Conservation (phyloP, 1,140 invertebrate genomes). For the Capitella teleta region DNA sequence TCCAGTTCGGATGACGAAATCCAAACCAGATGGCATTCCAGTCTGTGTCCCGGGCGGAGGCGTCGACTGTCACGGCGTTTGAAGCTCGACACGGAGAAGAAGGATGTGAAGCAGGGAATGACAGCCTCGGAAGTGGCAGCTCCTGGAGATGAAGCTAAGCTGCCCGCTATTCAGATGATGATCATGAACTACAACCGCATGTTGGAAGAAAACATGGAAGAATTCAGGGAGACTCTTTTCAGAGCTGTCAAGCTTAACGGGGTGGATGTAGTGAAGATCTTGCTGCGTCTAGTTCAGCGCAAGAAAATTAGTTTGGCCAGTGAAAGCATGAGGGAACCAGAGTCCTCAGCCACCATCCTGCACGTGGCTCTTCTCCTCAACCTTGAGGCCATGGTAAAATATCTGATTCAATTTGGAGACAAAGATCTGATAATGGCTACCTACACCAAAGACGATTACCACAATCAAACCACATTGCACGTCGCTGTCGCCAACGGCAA, state of each 20-base stretch:
- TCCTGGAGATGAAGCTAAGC: background rate
- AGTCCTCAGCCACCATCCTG: slow-evolving; percentile 10
- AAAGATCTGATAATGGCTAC: slow-evolving; percentile 9
- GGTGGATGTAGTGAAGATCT: slow-evolving; percentile 4
- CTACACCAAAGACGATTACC: slow-evolving; percentile 7
- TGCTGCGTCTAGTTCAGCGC: slow-evolving; percentile 3
- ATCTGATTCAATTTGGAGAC: slow-evolving; percentile 4
- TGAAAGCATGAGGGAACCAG: slow-evolving; percentile 4
- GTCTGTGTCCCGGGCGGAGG: background rate
- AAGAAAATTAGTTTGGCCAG: background rate
- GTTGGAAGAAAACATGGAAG: slow-evolving; percentile 5
- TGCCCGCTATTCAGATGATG: background rate
- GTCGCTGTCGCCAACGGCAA: slow-evolving; percentile 11
- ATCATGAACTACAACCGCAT: slow-evolving; percentile 10
- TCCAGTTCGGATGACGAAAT: background rate
- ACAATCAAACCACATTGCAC: slow-evolving; percentile 10
- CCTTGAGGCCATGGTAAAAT: slow-evolving; percentile 4
- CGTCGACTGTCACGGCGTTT: too few relatives aligned
- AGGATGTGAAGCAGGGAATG: slow-evolving; percentile 4
- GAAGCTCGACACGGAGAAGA: background rate
- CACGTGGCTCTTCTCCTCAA: slow-evolving; percentile 11
- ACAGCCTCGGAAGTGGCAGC: background rate
- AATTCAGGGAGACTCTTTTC: slow-evolving; percentile 11
- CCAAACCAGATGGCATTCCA: background rate
- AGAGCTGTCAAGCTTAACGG: slow-evolving; percentile 11